Conservation (phyloP, 2,888 invertebrate genomes). For the Orchesellides sinensis region DNA sequence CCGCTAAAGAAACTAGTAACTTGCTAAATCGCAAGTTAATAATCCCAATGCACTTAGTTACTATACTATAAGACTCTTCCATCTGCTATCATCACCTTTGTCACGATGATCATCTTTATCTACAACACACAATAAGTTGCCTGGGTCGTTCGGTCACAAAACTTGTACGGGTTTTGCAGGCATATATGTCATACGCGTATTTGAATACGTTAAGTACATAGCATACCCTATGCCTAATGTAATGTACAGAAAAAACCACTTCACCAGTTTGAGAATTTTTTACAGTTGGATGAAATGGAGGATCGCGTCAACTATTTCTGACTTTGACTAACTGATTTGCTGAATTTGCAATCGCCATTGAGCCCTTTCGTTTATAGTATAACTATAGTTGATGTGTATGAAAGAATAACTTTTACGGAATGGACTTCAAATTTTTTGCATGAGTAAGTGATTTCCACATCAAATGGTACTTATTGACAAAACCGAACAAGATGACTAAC, state of each 20-base stretch:
- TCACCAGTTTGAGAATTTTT: not conserved
- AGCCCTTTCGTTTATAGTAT: no score
- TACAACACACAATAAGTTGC: no score
- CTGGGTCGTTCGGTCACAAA: no score
- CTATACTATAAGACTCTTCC: not conserved
- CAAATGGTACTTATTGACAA: no score
- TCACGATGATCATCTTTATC: slow-evolving; percentile 14
- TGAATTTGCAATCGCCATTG: slow-evolving; percentile 40
- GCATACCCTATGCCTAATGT: no score
- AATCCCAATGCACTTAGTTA: slow-evolving; percentile 39
- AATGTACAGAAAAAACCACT: not conserved
- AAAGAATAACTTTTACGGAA: no score
- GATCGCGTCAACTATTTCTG: slow-evolving; percentile 7
- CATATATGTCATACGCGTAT: not conserved
- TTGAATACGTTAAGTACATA: no score
- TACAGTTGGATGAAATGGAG: not conserved
- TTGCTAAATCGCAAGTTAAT: slow-evolving; percentile 26
- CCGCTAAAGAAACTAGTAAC: no score
- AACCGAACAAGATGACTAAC: no score
- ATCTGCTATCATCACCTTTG: slow-evolving; percentile 48
- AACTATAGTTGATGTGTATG: no score
- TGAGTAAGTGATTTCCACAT: not conserved
- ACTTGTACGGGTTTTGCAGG: not conserved
- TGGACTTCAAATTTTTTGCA: not conserved
- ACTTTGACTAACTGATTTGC: slow-evolving; percentile 27